Base-by-base conservation (phyloP, 1,140 invertebrate genomes). In the Cotesia glomerata region DNA sequence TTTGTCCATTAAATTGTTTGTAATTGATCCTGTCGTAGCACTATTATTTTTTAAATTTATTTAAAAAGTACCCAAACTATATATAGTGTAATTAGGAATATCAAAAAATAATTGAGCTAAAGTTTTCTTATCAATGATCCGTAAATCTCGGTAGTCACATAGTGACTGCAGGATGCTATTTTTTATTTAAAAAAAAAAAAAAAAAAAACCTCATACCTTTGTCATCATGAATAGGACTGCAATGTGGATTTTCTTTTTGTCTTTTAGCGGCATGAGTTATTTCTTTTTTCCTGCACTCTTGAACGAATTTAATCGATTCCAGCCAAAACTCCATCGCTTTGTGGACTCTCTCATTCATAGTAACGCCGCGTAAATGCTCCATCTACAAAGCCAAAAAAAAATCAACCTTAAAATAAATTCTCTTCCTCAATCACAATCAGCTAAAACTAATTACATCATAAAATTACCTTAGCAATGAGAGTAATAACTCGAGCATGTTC, bases 401-500 rank as follows among this genome's bases (percentile, higher is more conserved):
- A 61, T 11, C n/a, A 13, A 63, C 13, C 5, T 9, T 54, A 14
- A 54, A 16, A 58, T 58, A 32, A 58, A 58, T 54, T 18, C 2
- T 7, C 52, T 3, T 14, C 52, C 4, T 13, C 11, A 3, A 3
- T n/a, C 13, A 9, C 2, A 54, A 5, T 4, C 11, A 3, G 5
- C 18, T 9, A 16, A 58, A 58, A 18, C 52, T 8, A 51, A 51
- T 51, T 11, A 56, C 56, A 64, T n/a, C 1, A 51, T 36, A 16
- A 69, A 74, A 63, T 81, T 64, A 86, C 85, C 76, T 87, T 86
- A n/a, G 85, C 85, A 64, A 87, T 84, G 5, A 87, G 80, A 34
- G 86, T 86, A 16, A 86, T 86, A 8, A 87, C 86, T 8, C 85
- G 80, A n/a, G 93, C 92, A 84, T 94, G 92, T 82, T 96, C 95